These are phyloP conservation scores for Coleophora flavipennella DNA, from an alignment of 2,888 invertebrate genomes.

Conservation along the genomic window DNA sequence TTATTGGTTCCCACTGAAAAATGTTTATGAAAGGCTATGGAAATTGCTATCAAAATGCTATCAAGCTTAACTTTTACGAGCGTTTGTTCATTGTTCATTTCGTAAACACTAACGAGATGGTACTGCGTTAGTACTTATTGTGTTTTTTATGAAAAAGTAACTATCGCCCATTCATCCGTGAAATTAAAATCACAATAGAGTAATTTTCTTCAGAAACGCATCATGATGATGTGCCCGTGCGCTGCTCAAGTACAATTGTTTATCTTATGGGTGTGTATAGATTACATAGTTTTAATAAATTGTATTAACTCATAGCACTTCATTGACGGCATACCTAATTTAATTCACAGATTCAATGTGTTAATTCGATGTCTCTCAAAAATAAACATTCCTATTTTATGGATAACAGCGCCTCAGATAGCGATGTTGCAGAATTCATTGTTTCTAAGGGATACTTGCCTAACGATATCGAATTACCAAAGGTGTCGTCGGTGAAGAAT, in stretches of 20 bases:
- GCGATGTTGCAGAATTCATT: slow-evolving; percentile 38
- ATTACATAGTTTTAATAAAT: neutral
- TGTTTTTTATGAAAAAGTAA: slow-evolving; percentile 19
- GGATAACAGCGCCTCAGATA: slow-evolving; percentile 28
- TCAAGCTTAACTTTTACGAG: slow-evolving; percentile 43
- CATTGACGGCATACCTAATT: too few relatives aligned
- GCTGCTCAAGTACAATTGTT: slow-evolving; percentile 16
- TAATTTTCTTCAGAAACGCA: slow-evolving; percentile 7
- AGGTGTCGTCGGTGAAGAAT: slow-evolving; percentile 30
- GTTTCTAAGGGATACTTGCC: slow-evolving; percentile 43
- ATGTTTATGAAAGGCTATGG: slow-evolving; percentile 17
- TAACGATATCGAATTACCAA: slow-evolving; percentile 39
- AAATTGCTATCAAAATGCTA: slow-evolving; percentile 20
- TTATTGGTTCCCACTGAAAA: too few relatives aligned
- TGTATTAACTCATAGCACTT: too few relatives aligned
- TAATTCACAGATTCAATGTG: slow-evolving; percentile 24
- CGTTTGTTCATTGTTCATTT: slow-evolving; percentile 47
- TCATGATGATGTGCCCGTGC: slow-evolving; percentile 17
- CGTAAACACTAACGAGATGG: slow-evolving; percentile 33
- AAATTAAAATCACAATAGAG: slow-evolving; percentile 26
- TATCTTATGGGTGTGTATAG: neutral
- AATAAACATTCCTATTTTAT: slow-evolving; percentile 25
- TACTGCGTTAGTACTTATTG: slow-evolving; percentile 9
- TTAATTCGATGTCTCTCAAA: slow-evolving; percentile 24
- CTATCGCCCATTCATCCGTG: slow-evolving; percentile 34